phyloP scores from a whole-genome alignment of 2,888 invertebrate species.

The Drosophila rellima region DNA sequence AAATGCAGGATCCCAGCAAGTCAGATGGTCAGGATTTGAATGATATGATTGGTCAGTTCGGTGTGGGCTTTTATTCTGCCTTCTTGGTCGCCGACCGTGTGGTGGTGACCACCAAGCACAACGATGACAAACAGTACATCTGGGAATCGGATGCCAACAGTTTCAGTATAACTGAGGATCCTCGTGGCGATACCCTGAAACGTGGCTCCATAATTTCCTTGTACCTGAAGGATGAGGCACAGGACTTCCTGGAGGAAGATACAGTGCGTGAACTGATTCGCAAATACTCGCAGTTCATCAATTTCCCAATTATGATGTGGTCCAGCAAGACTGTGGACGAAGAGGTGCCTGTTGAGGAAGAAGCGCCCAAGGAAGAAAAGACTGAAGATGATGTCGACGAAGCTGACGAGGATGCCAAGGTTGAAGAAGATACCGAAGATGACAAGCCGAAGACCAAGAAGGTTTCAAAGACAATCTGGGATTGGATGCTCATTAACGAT shows the following conservation, averaged over 20 bases:
- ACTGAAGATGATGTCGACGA: conserved; percentile 87
- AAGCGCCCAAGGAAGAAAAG: conserved; percentile 86
- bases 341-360: conserved; percentile 89
- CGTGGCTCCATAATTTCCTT: conserved; percentile 95
- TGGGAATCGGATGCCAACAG: conserved; percentile 98
- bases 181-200: conserved; percentile 95
- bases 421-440: conserved; percentile 88
- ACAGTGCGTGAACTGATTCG: conserved; percentile 96
- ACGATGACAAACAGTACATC: conserved; percentile 96
- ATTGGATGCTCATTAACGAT: conserved; percentile 98
- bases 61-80: conserved; percentile 99
- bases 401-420: conserved; percentile 86
- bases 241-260: conserved; percentile 97
- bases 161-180: conserved; percentile 96
- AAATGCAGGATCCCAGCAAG: conserved; percentile 90
- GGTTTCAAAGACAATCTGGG: conserved; percentile 98
- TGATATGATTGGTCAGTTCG: conserved; percentile 99
- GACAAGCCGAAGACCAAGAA: conserved; percentile 94
- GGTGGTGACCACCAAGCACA: conserved; percentile 97
- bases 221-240: conserved; percentile 98
- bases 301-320: conserved; percentile 99
- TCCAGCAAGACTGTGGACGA: conserved; percentile 91
- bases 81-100: conserved; percentile 99
- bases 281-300: conserved; percentile 99
- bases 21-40: conserved; percentile 91